Conservation (phyloP, 2,797 vertebrate species). For the Sebastiscus albofasciatus region DNA sequence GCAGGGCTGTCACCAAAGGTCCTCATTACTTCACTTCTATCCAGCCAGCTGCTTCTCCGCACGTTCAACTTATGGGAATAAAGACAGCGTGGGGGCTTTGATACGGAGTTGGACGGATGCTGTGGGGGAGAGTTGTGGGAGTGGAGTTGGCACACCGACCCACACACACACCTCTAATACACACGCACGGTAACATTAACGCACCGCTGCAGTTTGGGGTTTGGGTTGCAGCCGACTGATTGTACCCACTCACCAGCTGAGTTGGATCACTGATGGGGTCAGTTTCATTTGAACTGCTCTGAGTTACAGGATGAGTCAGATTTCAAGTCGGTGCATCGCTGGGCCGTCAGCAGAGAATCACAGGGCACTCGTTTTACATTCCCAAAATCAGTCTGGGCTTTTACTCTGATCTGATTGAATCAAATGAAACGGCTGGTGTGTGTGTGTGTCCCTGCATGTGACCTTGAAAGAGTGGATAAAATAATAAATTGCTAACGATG, state of each 20-base stretch:
- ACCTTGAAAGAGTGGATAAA: neutral
- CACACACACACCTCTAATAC: slow-evolving; percentile 20
- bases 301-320: slow-evolving; percentile 27
- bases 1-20: slow-evolving; percentile 45
- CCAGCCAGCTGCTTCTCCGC: slow-evolving; percentile 21
- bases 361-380: slow-evolving; percentile 7
- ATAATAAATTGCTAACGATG: neutral
- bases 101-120: slow-evolving; percentile 24
- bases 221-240: slow-evolving; percentile 7
- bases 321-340: slow-evolving; percentile 6
- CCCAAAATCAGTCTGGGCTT: slow-evolving; percentile 28
- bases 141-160: slow-evolving; percentile 1
- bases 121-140: slow-evolving; percentile 6
- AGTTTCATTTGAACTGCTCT: slow-evolving; percentile 20
- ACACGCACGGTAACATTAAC: neutral
- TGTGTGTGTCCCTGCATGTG: neutral
- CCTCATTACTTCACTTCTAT: slow-evolving; percentile 51
- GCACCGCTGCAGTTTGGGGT: neutral
- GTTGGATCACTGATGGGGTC: slow-evolving; percentile 9
- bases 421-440: slow-evolving; percentile 1
- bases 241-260: slow-evolving; percentile 27
- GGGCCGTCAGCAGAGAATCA: slow-evolving; percentile 9
- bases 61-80: slow-evolving; percentile 32
- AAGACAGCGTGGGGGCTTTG: slow-evolving; percentile 36
- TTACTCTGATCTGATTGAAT: slow-evolving; percentile 15